phyloP scores from a whole-genome alignment of 2,113 vertebrate genomes.

The Sander vitreus region DNA sequence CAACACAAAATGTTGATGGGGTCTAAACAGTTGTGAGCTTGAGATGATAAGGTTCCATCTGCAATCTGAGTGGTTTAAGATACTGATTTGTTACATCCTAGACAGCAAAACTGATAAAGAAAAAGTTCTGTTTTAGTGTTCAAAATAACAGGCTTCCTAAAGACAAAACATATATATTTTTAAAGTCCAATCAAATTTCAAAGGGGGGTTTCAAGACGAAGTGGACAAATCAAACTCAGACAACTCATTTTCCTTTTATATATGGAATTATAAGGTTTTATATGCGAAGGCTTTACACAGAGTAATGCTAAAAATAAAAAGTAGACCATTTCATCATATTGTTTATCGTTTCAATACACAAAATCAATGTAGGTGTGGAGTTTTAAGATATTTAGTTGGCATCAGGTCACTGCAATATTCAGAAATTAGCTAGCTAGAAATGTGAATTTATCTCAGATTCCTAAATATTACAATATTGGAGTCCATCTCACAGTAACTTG shows the following conservation, averaged over 20 bases:
- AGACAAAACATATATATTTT: neutral
- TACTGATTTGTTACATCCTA: neutral
- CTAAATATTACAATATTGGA: neutral
- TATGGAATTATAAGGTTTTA: neutral
- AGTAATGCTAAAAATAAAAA: neutral
- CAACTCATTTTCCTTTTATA: neutral
- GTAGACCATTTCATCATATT: neutral
- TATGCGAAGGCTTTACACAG: neutral
- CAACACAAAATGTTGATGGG: neutral
- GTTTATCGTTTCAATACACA: neutral
- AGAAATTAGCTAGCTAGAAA: neutral
- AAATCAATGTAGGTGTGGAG: neutral
- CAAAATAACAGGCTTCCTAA: neutral
- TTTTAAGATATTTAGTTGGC: neutral
- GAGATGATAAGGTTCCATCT: neutral
- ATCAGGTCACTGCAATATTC: neutral
- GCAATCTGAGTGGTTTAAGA: neutral
- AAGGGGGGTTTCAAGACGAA: neutral
- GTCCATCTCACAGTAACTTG: neutral
- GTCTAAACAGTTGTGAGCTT: neutral
- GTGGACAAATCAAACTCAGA: neutral
- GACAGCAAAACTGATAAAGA: neutral
- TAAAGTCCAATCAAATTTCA: neutral
- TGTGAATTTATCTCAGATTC: neutral
- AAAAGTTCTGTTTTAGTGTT: neutral